Conservation (phyloP, 2,113 vertebrate species). For the Rhinopomastus cyanomelas region DNA sequence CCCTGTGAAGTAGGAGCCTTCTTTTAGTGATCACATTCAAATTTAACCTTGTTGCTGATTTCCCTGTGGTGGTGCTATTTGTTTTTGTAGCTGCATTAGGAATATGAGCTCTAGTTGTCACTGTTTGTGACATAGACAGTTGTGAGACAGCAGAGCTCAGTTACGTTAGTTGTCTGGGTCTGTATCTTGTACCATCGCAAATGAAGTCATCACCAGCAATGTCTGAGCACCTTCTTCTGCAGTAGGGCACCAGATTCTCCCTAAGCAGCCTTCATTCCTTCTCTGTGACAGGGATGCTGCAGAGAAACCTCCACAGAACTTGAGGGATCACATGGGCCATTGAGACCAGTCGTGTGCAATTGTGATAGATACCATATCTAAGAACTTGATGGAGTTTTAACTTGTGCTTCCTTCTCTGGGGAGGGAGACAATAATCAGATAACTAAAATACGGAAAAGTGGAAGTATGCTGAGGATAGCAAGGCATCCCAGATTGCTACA, state of each 20-base stretch:
- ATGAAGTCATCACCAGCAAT: neutral
- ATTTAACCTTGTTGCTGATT: neutral
- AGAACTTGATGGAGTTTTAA: neutral
- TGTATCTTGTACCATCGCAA: neutral
- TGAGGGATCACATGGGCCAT: neutral
- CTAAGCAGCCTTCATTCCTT: neutral
- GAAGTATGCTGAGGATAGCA: neutral
- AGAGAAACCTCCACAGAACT: neutral
- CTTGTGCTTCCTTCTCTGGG: neutral
- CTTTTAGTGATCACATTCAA: neutral
- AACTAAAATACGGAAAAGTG: neutral
- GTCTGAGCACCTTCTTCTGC: neutral
- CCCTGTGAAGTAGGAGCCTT: neutral
- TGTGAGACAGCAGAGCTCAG: neutral
- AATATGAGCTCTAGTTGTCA: neutral
- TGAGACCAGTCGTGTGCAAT: accelerated
- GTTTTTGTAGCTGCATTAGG: neutral
- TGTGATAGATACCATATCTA: neutral
- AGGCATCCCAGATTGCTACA: neutral
- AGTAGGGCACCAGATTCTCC: neutral
- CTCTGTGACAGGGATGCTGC: neutral
- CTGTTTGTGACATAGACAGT: neutral
- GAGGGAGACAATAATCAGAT: neutral
- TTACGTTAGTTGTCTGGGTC: neutral
- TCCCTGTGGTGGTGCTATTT: neutral